Base-by-base conservation (phyloP, 2,113 vertebrate genomes). In the Varanus salvator region DNA sequence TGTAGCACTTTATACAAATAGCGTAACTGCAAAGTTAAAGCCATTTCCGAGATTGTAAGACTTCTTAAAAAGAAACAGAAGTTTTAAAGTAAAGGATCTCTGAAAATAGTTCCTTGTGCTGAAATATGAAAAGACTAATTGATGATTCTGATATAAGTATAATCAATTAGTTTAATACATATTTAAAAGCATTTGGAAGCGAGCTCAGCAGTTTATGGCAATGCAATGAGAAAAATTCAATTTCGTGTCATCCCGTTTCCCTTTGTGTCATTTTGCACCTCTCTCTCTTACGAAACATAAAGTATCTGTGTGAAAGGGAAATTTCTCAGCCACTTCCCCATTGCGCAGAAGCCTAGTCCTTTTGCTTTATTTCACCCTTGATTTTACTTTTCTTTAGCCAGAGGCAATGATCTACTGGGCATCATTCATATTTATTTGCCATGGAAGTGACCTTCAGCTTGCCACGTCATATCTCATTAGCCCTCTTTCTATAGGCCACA, bases 181-280 rank as follows among this genome's bases (percentile, higher is more conserved):
- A 64, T 60, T 8, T 23, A 50, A 64, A 52, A 38, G 7, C 34
- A 60, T 38, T 38, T 87, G 38, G 75, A 87, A 60, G 85, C 83
- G 76, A 48, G 3, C 54, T 85, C 82, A 92, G 69, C 85, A 92
- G 78, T 83, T 50, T 78, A 12, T 38, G 23, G 7, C 14, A 54
- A n/a, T 48, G 34, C 31, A n/a, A 27, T 76, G 72, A 12, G 66
- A 60, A 50, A 4, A 2, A 0, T 0, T 1, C 17, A 27, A 52
- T 57, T 69, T 57, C 44, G 17, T 0, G 0, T 29, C 11, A 69
- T 23, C 44, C 34, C 68, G 44, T 44, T 19, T 0, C 0, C 23
- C 17, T 82, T 68, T 44, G 72, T 72, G 14, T 44, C 75, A 82
- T 68, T 77, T 85, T 74, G 38, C 7, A 50, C 29, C 25, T 31